These are phyloP conservation scores for Lacerta bilineata DNA, from an alignment of 2,797 vertebrate species.

Conservation along the genomic window DNA sequence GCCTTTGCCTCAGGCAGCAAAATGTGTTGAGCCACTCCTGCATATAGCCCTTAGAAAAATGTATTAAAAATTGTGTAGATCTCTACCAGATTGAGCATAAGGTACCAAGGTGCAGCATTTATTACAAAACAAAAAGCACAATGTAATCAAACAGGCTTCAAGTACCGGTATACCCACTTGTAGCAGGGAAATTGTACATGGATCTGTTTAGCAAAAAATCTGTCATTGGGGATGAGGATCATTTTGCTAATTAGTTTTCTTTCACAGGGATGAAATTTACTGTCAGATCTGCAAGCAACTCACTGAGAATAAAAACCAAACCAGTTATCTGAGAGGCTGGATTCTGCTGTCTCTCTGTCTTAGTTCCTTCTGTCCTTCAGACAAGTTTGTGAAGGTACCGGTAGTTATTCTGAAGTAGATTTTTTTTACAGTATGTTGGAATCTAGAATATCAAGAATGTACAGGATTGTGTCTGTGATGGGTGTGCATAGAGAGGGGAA, in stretches of 20 bases:
- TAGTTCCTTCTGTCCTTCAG: constrained; percentile 93
- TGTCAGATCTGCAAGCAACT: constrained; percentile 99
- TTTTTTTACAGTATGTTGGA: neutral
- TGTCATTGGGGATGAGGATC: neutral
- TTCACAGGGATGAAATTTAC: constrained; percentile 95
- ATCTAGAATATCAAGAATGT: neutral
- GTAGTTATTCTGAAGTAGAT: constrained; percentile 55
- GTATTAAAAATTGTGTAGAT: too few relatives aligned
- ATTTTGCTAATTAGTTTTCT: constrained; percentile 50
- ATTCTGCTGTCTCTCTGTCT: constrained; percentile 94
- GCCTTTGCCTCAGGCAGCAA: too few relatives aligned
- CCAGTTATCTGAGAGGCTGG: constrained; percentile 92
- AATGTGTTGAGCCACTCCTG: too few relatives aligned
- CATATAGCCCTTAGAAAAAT: too few relatives aligned
- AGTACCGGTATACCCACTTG: neutral
- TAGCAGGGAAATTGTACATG: neutral
- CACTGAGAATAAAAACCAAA: constrained; percentile 87
- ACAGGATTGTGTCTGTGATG: neutral
- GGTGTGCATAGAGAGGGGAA: neutral
- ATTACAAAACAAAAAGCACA: neutral
- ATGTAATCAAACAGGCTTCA: neutral
- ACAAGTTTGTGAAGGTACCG: constrained; percentile 85
- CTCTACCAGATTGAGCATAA: neutral
- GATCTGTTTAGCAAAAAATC: neutral
- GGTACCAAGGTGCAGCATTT: neutral